These are phyloP conservation scores for Apteryx owenii DNA, from an alignment of 2,113 vertebrate genomes.

Conservation along the genomic window DNA sequence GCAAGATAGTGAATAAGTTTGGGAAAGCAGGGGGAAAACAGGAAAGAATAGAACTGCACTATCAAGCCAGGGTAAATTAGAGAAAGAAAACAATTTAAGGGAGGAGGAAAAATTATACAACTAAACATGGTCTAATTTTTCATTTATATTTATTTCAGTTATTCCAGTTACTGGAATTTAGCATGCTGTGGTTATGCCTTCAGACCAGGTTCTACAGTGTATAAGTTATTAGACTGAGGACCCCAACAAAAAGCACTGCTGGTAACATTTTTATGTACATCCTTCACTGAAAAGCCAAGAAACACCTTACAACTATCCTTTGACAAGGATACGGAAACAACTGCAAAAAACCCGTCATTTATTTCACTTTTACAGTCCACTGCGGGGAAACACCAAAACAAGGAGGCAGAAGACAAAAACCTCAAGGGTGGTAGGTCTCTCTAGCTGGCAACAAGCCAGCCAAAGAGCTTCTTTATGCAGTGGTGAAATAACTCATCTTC, in stretches of 20 bases:
- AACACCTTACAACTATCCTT: neutral
- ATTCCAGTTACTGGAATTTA: neutral
- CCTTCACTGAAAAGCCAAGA: neutral
- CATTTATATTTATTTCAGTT: neutral
- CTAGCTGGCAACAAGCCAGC: neutral
- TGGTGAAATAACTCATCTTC: neutral
- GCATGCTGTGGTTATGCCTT: neutral
- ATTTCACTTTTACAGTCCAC: neutral
- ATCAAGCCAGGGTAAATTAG: neutral
- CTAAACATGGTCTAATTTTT: neutral
- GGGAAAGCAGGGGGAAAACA: neutral
- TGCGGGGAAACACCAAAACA: neutral
- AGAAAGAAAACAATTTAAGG: neutral
- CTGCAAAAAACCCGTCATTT: neutral
- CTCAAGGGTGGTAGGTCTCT: neutral
- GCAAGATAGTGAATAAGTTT: too few relatives aligned
- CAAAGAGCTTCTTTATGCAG: neutral
- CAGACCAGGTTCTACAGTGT: neutral
- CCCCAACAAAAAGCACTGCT: neutral
- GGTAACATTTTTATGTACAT: neutral
- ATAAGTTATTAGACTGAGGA: neutral
- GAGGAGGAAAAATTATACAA: neutral
- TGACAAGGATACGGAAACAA: neutral
- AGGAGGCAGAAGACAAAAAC: neutral
- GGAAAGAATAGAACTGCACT: neutral